Evolutionary conservation across 2,888 invertebrate species (phyloP), one percentile per base, ranked within the genome.

Genomic region (Cataglyphis livida): DNA sequence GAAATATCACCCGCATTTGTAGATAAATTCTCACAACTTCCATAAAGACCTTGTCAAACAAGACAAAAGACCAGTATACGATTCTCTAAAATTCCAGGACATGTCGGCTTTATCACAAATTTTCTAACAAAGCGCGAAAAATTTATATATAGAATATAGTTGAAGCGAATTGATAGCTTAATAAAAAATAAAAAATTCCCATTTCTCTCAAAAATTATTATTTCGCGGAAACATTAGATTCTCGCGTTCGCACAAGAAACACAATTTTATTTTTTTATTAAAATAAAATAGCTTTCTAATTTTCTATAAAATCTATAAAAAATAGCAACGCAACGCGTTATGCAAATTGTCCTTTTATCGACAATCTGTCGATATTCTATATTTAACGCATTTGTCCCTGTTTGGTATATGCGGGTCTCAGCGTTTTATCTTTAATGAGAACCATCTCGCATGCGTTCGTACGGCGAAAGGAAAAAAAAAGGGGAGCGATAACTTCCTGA

Each of bases 401-500:
- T 66, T 65, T 51, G 1, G 1, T n/a, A 57, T 59, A 6, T 12
- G 41, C 15, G 70, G 21, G 32, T 12, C 15, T 35, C 4, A 10
- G 32, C 3, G 3, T 70, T 57, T 32, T 32, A 7, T 68, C 5
- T 4, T 75, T 59, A 28, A 41, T 44, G 25, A 44, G n/a, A 61
- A 4, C 15, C 18, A n/a, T 25, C 44, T 70, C 41, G 35, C 48
- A n/a, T 25, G 25, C 18, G 21, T 44, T 28, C n/a, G 51, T 32
- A 57, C n/a, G 32, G 7, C 5, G 32, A 35, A 3, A 3, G 21
- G 21, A 21, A 51, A 48, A 18, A 32, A 48, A 51, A 32, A 48
- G 6, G 4, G 59, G 25, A 21, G 21, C 83, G 90, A 85, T 75
- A 66, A 84, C 86, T 81, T 90, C 88, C 90, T 89, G 35, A 83